phyloP scores from a whole-genome alignment of 2,113 vertebrate genomes.

The Ptyas mucosa region DNA sequence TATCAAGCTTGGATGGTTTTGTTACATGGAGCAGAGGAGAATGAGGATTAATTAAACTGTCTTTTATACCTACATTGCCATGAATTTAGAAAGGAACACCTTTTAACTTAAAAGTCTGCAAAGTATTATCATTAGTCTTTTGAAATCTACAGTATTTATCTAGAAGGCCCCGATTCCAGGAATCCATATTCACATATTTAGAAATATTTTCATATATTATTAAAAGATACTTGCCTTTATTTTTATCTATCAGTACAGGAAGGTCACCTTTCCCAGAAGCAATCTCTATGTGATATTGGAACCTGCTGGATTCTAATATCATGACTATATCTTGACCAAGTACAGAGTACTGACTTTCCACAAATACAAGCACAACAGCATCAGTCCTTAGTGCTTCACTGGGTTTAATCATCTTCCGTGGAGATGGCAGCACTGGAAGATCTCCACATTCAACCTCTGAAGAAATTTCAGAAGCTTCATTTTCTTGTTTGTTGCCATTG shows the following conservation, averaged over 20 bases:
- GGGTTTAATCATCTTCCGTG: constrained; percentile 59
- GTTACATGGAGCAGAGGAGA: constrained; percentile 74
- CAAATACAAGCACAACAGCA: constrained; percentile 74
- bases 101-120: constrained; percentile 66
- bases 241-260: constrained; percentile 72
- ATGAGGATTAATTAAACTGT: constrained; percentile 75
- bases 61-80: constrained; percentile 70
- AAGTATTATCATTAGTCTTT: constrained; percentile 67
- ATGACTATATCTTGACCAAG: constrained; percentile 78
- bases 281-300: constrained; percentile 75
- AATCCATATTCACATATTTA: constrained; percentile 76
- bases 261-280: constrained; percentile 77
- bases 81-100: constrained; percentile 70
- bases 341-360: constrained; percentile 78
- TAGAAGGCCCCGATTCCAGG: constrained; percentile 75
- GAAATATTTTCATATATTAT: constrained; percentile 78
- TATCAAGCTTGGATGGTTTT: constrained; percentile 72
- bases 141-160: constrained; percentile 80
- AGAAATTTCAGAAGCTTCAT: constrained; percentile 68
- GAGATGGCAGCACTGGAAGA: constrained; percentile 56
- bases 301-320: constrained; percentile 75
- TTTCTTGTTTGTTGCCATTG: constrained; percentile 74
- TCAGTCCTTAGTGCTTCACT: constrained; percentile 64
- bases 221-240: constrained; percentile 72
- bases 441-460: constrained; percentile 70